Percentiles rank a stretch among this genome's conserved stretches.
Conservation (phyloP, 2,888 invertebrate species). For the Acleris emargana region DNA sequence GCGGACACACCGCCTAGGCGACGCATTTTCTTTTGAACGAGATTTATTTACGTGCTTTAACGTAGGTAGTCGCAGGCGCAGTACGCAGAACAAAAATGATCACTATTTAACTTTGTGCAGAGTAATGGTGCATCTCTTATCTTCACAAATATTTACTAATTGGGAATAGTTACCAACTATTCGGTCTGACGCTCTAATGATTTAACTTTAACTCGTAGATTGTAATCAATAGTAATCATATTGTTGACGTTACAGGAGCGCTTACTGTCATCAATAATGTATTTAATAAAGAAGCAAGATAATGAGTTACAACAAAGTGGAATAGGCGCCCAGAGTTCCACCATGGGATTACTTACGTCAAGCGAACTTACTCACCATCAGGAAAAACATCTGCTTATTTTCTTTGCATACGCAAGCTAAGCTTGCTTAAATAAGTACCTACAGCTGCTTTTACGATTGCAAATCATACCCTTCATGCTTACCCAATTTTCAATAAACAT, state of each 20-base stretch:
- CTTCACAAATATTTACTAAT: neutral
- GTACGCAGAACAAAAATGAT: neutral
- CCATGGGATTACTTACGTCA: too few species aligned
- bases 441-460: neutral
- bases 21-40: neutral
- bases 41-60: neutral
- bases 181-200: too few species aligned
- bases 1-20: neutral
- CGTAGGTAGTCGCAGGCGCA: neutral
- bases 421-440: neutral
- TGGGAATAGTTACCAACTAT: too few species aligned
- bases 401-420: neutral
- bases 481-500: constrained; percentile 6
- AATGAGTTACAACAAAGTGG: too few species aligned
- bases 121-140: neutral
- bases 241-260: too few species aligned
- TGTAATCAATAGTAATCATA: too few species aligned
- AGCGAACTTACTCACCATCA: neutral
- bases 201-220: too few species aligned
- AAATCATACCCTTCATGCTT: neutral
- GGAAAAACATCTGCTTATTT: neutral
- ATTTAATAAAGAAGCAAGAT: too few species aligned
- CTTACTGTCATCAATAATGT: too few species aligned
- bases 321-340: too few species aligned
- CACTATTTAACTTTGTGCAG: neutral